phyloP scores from a whole-genome alignment of 2,888 invertebrate genomes.

The Cryptosula pallasiana region DNA sequence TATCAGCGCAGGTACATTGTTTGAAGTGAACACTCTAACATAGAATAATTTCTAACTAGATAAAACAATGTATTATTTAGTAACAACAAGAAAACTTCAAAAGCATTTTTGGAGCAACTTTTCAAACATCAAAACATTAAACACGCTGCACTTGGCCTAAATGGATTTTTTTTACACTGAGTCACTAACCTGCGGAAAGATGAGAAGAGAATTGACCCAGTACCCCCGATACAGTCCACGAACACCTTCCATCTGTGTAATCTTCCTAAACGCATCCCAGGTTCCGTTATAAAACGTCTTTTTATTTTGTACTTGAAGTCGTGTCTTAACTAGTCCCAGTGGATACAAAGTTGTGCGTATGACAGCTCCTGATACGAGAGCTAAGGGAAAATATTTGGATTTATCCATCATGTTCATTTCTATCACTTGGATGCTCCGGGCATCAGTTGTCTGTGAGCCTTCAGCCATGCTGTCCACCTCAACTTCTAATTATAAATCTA shows the following conservation, averaged over 20 bases:
- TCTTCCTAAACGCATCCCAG: conserved; percentile 82
- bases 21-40: no score
- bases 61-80: background rate
- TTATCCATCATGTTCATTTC: conserved; percentile 99
- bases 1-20: no score
- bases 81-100: conserved; percentile 9
- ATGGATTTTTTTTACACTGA: no score
- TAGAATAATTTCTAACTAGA: no score
- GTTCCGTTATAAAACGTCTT: conserved; percentile 68
- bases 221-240: conserved; percentile 87
- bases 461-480: background rate
- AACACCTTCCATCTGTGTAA: conserved; percentile 75
- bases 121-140: no score
- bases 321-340: conserved; percentile 85
- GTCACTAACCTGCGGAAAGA: conserved; percentile 41
- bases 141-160: no score
- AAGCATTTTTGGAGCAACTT: no score
- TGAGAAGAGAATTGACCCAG: conserved; percentile 85
- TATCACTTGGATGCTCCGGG: conserved; percentile 60
- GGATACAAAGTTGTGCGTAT: conserved; percentile 78
- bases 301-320: conserved; percentile 65
- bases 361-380: conserved; percentile 79
- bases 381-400: conserved; percentile 83
- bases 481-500: no score
- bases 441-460: background rate